Evolutionary conservation across 2,888 invertebrate species (phyloP), one percentile per base, ranked within the genome.

Genomic region (Agrotis segetum): DNA sequence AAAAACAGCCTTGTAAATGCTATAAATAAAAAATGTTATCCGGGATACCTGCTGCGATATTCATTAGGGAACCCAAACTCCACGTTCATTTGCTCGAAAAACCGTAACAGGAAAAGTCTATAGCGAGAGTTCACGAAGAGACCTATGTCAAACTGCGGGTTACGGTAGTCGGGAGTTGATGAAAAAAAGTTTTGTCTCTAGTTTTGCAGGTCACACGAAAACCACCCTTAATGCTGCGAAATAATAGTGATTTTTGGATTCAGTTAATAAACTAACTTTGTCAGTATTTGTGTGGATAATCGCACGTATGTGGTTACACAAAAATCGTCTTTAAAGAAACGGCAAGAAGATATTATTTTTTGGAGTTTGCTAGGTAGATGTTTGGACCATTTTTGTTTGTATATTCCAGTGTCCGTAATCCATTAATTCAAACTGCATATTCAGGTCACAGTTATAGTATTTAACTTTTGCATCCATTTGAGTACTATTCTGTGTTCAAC

Each of bases 401-500:
- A 40, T 53, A 47, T 68, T 62, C 29, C 52, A 44, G 47, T 67
- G 5, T 44, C 40, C 4, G 47, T 53, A 67, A 55, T 65, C 67
- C 62, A 55, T 70, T 53, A 59, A 76, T 59, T 17, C 59, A 24
- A 59, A 59, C 60, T 55, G 64, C 17, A 24, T 65, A 44, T 65
- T 40, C 49, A 52, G 44, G 46, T 59, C 24, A 46, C 17, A 24
- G 53, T 56, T 40, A 58, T 44, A 44, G 34, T 60, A 71, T 62
- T 65, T 13, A 65, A 77, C 71, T 56, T 76, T 76, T 21, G 58
- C 19, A 60, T 65, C 17, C 0, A 0, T 49, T 70, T 34, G 47
- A 76, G 44, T 71, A 34, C 19, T 40, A 40, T 53, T 59, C 40
- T 67, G 40, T 64, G 19, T 67, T 67, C 19, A 58, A 19, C 16